Conservation (phyloP, 1,140 invertebrate genomes). For the Penaeus chinensis region DNA sequence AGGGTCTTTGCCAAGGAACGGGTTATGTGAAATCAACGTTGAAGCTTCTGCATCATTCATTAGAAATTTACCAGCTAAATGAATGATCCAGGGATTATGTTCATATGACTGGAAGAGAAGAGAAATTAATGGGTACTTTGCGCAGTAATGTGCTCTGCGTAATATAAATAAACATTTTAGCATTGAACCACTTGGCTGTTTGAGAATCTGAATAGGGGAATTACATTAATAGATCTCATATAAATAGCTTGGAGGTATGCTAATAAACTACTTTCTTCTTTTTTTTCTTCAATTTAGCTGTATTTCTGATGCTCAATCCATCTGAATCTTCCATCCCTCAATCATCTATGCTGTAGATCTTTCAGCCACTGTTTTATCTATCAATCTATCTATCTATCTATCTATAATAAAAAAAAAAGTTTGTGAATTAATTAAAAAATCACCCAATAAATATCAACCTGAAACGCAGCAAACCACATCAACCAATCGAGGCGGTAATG, state of each 20-base stretch:
- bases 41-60: constrained; percentile 67
- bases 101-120: constrained; percentile 67
- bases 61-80: constrained; percentile 68
- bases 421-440: constrained; percentile 35
- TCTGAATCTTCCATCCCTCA: background rate
- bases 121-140: constrained; percentile 10
- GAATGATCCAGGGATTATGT: constrained; percentile 68
- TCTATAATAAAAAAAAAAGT: background rate
- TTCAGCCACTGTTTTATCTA: background rate
- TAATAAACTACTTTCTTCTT: background rate
- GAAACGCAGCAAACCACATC: constrained; percentile 71
- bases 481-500: constrained; percentile 71
- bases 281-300: background rate
- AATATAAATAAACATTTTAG: constrained; percentile 10
- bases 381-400: background rate
- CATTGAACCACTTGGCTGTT: background rate
- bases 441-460: constrained; percentile 65
- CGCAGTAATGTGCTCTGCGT: background rate
- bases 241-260: background rate
- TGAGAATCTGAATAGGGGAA: background rate
- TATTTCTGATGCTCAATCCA: background rate
- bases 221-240: background rate
- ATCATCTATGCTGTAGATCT: background rate
- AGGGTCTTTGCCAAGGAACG: constrained; percentile 67
- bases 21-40: constrained; percentile 68